Base-by-base conservation (phyloP, 2,113 vertebrate species). In the Triplophysa rosa region DNA sequence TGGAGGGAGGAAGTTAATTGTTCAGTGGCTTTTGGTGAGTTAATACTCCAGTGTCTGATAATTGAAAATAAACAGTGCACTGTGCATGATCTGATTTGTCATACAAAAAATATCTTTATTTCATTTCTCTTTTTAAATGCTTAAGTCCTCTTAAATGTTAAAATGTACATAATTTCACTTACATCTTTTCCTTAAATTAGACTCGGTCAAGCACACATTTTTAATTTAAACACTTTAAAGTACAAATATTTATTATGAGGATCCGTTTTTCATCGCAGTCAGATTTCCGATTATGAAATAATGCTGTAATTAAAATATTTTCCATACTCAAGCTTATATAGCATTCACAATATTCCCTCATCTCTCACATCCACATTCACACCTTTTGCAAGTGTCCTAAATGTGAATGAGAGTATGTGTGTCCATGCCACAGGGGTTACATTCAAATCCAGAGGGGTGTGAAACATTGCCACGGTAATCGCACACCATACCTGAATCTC, bases 401-500 rank as follows among this genome's bases (percentile, higher is more conserved):
- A 76, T 26, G 84, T 84, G 68, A 73, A 49, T 68, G 12, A 78
- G 54, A 80, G 72, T 62, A 76, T 71, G 59, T 69, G 84, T 54
- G 56, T 33, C 37, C 52, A 56, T 78, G 79, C 79, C 67, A 67
- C 54, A 26, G 70, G 68, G 68, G 66, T 81, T 78, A 84, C 45
- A 61, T 54, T 83, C 40, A n/a, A 56, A 70, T 81, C 45, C 58
- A 81, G 42, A 86, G 79, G 59, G 80, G 87, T 88, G 88, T 86
- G 87, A 89, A 86, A 78, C 24, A 85, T 88, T 80, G 85, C 87
- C 87, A 84, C 80, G 80, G 86, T 75, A 90, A 89, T 86, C 77
- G 73, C 80, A 83, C 87, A 88, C 87, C 86, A 87, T 84, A 70
- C 72, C 83, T 37, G 75, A 68, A 77, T 78, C 80, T 80, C 66